Base-by-base conservation (phyloP, 2,113 vertebrate species). In the Pachypanchax playfairii region DNA sequence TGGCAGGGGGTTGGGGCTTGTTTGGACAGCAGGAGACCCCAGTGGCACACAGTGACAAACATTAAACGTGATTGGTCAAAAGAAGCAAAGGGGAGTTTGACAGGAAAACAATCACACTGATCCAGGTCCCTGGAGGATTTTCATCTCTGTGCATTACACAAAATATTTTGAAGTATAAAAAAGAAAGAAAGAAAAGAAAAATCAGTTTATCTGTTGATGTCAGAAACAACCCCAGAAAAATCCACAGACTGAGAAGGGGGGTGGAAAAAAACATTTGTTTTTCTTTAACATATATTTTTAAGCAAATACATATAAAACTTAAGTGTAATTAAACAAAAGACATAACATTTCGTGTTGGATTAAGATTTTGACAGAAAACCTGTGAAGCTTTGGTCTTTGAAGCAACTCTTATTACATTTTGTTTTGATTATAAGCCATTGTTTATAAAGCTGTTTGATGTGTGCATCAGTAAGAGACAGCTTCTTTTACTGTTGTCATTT, bases 181-280 rank as follows among this genome's bases (percentile, higher is more conserved):
- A 39, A 17, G 6, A 58, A 21, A 75, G 13, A 68, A 52, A 31
- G 28, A 12, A 55, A 56, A 58, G 42, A 79, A 70, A 15, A 65
- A 5, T 0, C 14, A 66, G 26, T 70, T 87, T 92, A 92, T 91
- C 92, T 93, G 89, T 87, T 84, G 82, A 77, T 46, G 70, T 76
- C 35, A 36, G 50, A 1, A 36, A 46, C 14, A 39, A 61, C 31
- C 39, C 73, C 60, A 64, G 51, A 12, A 76, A 76, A 73, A 79
- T 63, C 47, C 78, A 49, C 1, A 73, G 61, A 84, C 77, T 86
- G 84, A 64, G 13, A 72, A 77, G 46, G 75, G 81, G 51, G 80
- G 57, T 64, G 61, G 39, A 69, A 62, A 53, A 44, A 60, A 77
- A 7, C 33, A 24, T 85, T 58, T 49, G 77, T 88, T 84, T 87